These are phyloP conservation scores for Drosophila santomea DNA, from an alignment of 1,140 invertebrate genomes.

Conservation along the genomic window DNA sequence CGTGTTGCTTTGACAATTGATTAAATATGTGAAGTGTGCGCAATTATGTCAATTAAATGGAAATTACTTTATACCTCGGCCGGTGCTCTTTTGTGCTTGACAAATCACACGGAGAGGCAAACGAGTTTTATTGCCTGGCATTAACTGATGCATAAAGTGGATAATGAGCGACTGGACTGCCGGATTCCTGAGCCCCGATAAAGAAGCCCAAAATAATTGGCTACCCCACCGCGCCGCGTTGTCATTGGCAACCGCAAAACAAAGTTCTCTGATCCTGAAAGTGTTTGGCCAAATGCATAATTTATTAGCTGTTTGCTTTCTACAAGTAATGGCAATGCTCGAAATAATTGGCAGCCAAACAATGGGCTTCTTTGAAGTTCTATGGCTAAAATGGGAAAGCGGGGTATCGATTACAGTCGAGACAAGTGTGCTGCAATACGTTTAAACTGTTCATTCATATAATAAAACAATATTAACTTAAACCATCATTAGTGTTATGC, in stretches of 20 bases:
- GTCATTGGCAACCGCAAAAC: conserved; percentile 37
- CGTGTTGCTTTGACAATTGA: conserved; percentile 72
- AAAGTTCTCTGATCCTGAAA: conserved; percentile 4
- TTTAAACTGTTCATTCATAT: background rate
- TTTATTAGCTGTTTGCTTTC: conserved; percentile 22
- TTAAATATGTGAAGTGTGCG: conserved; percentile 81
- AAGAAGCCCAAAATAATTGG: conserved; percentile 62
- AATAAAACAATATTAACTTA: background rate
- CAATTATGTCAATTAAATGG: conserved; percentile 83
- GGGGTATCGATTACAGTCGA: background rate
- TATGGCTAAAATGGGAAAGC: background rate
- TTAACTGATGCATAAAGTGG: conserved; percentile 59
- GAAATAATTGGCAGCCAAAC: conserved; percentile 28
- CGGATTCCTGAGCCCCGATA: conserved; percentile 2
- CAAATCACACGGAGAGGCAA: conserved; percentile 44
- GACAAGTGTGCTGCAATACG: background rate
- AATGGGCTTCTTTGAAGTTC: background rate
- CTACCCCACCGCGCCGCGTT: conserved; percentile 10
- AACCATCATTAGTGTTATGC: background rate
- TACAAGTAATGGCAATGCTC: background rate
- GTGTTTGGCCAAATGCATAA: conserved; percentile 30
- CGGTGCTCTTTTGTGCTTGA: conserved; percentile 53
- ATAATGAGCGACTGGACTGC: conserved; percentile 44
- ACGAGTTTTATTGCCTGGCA: conserved; percentile 32
- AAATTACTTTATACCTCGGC: conserved; percentile 75